Percentiles rank a stretch among this genome's conserved stretches.
Conservation (phyloP, 2,888 invertebrate genomes). For the Uloborus plumipes region DNA sequence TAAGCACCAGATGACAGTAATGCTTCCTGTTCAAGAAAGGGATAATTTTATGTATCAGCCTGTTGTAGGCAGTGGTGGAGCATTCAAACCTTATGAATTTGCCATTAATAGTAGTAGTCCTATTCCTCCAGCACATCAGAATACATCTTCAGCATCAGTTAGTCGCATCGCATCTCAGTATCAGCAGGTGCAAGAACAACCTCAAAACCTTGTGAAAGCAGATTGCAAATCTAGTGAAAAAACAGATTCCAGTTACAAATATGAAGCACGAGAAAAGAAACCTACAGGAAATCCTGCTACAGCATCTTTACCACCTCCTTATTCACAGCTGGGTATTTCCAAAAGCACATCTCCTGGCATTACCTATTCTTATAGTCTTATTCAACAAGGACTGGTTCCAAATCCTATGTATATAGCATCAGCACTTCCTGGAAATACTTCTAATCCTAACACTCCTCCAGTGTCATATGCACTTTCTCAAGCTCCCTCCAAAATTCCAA, state of each 20-base stretch:
- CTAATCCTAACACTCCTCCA: conserved; percentile 52
- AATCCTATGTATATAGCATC: conserved; percentile 71
- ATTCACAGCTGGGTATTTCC: conserved; percentile 15
- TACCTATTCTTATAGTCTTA: conserved; percentile 68
- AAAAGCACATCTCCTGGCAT: conserved; percentile 55
- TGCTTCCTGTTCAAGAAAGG: conserved; percentile 57
- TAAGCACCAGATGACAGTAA: conserved; percentile 60
- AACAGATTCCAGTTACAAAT: conserved; percentile 26
- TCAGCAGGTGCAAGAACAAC: conserved; percentile 64
- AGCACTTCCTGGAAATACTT: conserved; percentile 34
- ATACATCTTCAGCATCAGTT: conserved; percentile 55
- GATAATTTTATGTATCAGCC: conserved; percentile 63
- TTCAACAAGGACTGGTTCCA: conserved; percentile 72
- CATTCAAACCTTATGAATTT: conserved; percentile 66
- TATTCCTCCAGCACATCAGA: conserved; percentile 66
- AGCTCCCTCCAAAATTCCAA: conserved; percentile 47
- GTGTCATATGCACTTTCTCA: conserved; percentile 47
- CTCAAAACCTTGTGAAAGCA: conserved; percentile 66
- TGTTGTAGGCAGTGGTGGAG: conserved; percentile 60
- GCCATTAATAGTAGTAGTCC: conserved; percentile 47
- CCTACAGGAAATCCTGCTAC: conserved; percentile 66
- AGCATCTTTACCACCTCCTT: conserved; percentile 60
- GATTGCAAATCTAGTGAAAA: conserved; percentile 52
- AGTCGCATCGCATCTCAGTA: conserved; percentile 52
- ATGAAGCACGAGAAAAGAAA: conserved; percentile 67